Conservation (phyloP, 1,140 invertebrate species). For the Watersipora subatra region DNA sequence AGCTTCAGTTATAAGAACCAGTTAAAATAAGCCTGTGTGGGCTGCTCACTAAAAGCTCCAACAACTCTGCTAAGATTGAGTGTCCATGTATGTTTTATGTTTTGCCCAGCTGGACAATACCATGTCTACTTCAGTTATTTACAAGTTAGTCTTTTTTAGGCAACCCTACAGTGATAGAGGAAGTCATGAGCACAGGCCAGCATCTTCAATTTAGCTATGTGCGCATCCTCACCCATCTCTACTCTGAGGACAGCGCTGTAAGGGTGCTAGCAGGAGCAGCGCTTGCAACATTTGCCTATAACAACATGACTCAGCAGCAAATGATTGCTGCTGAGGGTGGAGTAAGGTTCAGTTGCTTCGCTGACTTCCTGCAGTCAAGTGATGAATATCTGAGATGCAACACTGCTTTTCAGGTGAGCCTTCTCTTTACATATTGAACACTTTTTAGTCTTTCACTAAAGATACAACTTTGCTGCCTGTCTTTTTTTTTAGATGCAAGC, state of each 20-base stretch:
- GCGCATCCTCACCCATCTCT: conserved; percentile 33
- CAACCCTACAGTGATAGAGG: conserved; percentile 25
- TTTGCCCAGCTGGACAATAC: too few relatives aligned
- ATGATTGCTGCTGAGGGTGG: conserved; percentile 34
- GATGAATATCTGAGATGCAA: conserved; percentile 31
- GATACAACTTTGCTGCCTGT: too few relatives aligned
- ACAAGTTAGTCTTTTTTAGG: conserved; percentile 23
- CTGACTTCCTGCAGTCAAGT: conserved; percentile 28
- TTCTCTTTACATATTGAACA: not conserved
- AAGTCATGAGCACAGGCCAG: conserved; percentile 17
- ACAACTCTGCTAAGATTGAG: too few relatives aligned
- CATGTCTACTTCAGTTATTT: too few relatives aligned
- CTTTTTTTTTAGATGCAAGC: too few relatives aligned
- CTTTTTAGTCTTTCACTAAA: not conserved
- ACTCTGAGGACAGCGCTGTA: conserved; percentile 22
- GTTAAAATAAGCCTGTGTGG: too few relatives aligned
- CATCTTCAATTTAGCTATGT: conserved; percentile 33
- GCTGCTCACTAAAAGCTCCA: too few relatives aligned
- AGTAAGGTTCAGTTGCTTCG: conserved; percentile 31
- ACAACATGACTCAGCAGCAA: conserved; percentile 31
- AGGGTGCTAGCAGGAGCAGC: conserved; percentile 30
- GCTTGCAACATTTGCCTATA: conserved; percentile 34
- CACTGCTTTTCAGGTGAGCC: conserved; percentile 33
- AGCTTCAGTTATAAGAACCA: too few relatives aligned
- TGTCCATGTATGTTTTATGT: too few relatives aligned